Evolutionary conservation across 2,113 vertebrate species (phyloP).

Genomic region (Prietella phreatophila): DNA sequence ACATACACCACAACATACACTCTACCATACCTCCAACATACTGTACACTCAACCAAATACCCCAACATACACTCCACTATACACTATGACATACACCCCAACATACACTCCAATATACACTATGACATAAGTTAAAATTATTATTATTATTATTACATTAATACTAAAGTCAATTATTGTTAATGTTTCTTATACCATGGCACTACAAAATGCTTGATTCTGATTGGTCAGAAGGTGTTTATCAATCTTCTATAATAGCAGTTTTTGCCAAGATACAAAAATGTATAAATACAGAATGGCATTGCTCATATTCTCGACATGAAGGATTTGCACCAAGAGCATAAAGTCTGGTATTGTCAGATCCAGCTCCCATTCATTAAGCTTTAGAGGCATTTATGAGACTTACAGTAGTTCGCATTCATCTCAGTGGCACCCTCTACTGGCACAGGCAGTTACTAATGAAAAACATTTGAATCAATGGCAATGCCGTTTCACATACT

Average conservation of each 20-base stretch:
- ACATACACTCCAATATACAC: background rate
- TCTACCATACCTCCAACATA: no score
- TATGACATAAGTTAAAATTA: background rate
- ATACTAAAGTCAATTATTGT: background rate
- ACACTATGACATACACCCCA: background rate
- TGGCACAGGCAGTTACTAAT: slow-evolving; percentile 7
- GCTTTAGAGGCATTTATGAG: background rate
- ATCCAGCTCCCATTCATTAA: background rate
- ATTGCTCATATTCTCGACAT: slow-evolving; percentile 8
- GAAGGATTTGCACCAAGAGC: background rate
- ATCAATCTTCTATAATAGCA: background rate
- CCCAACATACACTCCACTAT: background rate
- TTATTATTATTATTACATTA: no score
- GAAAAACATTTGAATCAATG: background rate
- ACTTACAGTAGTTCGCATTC: background rate
- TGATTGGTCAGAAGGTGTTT: background rate
- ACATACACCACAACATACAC: background rate
- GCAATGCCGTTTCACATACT: background rate
- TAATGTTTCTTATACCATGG: background rate
- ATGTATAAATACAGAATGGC: background rate
- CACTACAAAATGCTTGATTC: background rate
- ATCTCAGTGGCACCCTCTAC: slow-evolving; percentile 13
- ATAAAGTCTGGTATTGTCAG: background rate
- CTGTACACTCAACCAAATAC: background rate
- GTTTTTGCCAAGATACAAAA: background rate